Evolutionary conservation across 2,113 vertebrate genomes (phyloP).

Genomic region (Halichoerus grypus): DNA sequence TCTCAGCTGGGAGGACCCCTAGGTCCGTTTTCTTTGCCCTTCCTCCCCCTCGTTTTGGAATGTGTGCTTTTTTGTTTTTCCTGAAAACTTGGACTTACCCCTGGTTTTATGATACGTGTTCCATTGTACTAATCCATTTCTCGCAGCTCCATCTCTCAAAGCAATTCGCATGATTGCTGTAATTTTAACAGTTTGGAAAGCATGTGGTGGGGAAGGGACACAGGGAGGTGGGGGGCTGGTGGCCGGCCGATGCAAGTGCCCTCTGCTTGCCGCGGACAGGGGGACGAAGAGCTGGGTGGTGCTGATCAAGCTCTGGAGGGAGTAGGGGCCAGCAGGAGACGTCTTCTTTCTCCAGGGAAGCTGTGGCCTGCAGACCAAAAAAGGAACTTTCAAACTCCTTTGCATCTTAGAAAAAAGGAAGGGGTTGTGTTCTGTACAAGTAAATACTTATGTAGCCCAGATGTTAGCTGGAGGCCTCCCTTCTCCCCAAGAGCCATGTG

Average conservation of each 20-base stretch:
- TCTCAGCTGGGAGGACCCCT: constrained; percentile 80
- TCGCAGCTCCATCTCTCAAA: constrained; percentile 55
- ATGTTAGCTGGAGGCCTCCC: constrained; percentile 71
- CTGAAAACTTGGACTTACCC: constrained; percentile 74
- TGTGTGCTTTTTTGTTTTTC: constrained; percentile 54
- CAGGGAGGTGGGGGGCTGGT: background rate
- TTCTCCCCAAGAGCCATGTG: background rate
- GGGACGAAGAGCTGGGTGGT: background rate
- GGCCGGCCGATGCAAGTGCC: background rate
- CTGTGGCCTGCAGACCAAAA: background rate
- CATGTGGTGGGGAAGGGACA: background rate
- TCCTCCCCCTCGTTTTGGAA: constrained; percentile 54
- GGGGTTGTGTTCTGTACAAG: background rate
- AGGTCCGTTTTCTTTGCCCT: constrained; percentile 71
- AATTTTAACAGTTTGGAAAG: background rate
- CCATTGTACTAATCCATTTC: constrained; percentile 57
- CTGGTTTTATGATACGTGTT: constrained; percentile 35
- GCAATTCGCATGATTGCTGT: background rate
- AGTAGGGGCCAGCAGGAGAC: background rate
- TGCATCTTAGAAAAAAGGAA: constrained; percentile 28
- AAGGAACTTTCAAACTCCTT: constrained; percentile 41
- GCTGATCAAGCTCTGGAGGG: background rate
- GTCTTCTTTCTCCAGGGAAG: background rate
- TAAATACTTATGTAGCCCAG: constrained; percentile 70
- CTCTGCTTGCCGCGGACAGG: accelerated